Percentiles rank a stretch among this genome's conserved stretches.
phyloP scores from a whole-genome alignment of 2,113 vertebrate genomes.

The Petroica traversi region DNA sequence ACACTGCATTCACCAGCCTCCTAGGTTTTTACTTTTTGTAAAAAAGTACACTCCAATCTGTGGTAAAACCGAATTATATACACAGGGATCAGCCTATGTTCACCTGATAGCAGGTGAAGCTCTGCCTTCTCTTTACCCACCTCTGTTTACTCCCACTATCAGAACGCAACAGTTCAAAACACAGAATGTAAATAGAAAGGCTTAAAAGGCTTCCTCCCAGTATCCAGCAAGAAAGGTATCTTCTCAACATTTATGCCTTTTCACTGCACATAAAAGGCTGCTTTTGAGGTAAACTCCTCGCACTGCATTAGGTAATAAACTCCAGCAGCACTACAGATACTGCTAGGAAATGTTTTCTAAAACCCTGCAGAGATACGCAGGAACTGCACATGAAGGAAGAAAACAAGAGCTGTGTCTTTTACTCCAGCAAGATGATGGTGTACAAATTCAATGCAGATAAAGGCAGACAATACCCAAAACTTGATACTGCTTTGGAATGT shows the following conservation, averaged over 20 bases:
- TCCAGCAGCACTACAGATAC: not conserved
- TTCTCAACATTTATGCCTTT: not conserved
- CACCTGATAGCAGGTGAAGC: not conserved
- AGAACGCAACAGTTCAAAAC: not conserved
- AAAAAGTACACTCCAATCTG: not conserved
- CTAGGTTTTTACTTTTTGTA: not conserved
- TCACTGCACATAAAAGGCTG: not conserved
- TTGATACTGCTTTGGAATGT: not conserved
- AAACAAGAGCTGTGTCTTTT: not conserved
- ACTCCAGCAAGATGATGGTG: not conserved
- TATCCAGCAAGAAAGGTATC: not conserved
- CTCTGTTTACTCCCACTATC: not conserved
- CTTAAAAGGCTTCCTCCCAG: not conserved
- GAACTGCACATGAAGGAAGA: not conserved
- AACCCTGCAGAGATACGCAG: not conserved
- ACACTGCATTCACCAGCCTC: not conserved
- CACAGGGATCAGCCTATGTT: rapidly evolving
- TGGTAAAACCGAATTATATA: not conserved
- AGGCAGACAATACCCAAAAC: not conserved
- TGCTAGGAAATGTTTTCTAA: not conserved
- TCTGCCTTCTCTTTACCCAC: not conserved
- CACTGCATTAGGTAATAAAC: not conserved
- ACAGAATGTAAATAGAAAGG: not conserved
- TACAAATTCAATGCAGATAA: not conserved
- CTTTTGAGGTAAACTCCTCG: not conserved